A percentile compares a stretch with the other conserved stretches of the same genome.
phyloP scores from a whole-genome alignment of 2,797 vertebrate species.

The Strix occidentalis region DNA sequence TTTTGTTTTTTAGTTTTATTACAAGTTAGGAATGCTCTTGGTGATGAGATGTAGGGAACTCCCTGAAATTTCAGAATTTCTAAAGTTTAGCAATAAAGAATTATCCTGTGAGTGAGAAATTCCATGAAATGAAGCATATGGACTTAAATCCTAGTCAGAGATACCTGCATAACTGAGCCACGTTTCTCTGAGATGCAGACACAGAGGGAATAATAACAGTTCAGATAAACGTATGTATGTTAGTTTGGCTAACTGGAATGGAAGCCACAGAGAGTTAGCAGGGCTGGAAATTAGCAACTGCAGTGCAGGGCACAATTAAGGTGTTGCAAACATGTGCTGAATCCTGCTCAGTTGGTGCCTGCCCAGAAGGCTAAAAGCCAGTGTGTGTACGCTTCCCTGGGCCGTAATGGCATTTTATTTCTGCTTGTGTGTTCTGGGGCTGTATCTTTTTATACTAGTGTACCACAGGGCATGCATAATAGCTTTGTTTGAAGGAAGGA shows the following conservation, averaged over 20 bases:
- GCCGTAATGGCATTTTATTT: not conserved
- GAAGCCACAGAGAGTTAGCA: not conserved
- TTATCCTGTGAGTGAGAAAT: not conserved
- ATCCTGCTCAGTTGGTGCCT: not conserved
- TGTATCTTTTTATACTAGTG: not conserved
- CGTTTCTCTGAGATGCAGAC: rapidly evolving
- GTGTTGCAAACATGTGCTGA: too few species aligned
- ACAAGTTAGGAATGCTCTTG: not conserved
- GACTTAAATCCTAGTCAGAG: not conserved
- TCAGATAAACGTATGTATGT: not conserved
- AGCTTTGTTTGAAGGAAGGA: not conserved
- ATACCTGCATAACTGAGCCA: not conserved
- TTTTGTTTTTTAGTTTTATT: not conserved
- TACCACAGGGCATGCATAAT: not conserved
- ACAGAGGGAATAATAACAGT: not conserved
- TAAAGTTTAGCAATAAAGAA: not conserved
- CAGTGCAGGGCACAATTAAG: too few species aligned
- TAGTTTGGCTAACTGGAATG: not conserved
- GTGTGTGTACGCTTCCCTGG: not conserved
- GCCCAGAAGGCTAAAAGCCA: not conserved
- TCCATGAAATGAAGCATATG: not conserved
- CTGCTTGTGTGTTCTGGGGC: not conserved
- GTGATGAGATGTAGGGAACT: not conserved
- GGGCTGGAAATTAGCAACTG: not conserved
- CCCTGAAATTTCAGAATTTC: not conserved